Evolutionary conservation across 2,113 vertebrate genomes (phyloP).

Genomic region (Carassius auratus): DNA sequence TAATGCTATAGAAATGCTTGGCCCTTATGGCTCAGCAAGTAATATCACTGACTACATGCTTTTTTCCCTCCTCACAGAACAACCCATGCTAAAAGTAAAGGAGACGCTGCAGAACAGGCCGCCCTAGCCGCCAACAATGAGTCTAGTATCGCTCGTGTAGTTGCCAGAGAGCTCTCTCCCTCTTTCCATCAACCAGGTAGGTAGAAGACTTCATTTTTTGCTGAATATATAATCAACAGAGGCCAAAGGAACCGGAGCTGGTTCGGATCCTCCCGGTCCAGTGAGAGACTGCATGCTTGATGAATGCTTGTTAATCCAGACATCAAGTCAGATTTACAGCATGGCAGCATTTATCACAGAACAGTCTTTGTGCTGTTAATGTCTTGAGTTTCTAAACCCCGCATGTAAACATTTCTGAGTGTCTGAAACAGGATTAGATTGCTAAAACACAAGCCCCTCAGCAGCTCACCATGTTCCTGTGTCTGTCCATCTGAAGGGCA

Average conservation of each 20-base stretch:
- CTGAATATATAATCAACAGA: background rate
- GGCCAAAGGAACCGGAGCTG: background rate
- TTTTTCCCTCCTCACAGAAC: constrained; percentile 78
- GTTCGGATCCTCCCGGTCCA: background rate
- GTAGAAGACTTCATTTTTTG: constrained; percentile 15
- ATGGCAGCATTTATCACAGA: background rate
- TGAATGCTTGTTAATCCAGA: background rate
- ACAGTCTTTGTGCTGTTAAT: background rate
- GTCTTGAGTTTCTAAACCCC: background rate
- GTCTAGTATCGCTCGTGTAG: constrained; percentile 88
- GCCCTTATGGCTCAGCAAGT: too few species aligned
- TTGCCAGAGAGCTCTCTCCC: constrained; percentile 94
- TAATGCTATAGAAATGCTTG: too few species aligned
- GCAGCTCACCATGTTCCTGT: constrained; percentile 37
- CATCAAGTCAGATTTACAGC: background rate
- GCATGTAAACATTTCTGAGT: constrained; percentile 4
- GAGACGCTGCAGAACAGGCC: constrained; percentile 89
- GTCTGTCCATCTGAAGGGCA: constrained; percentile 1
- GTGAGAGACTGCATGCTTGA: background rate
- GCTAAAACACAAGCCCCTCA: background rate
- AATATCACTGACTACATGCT: background rate
- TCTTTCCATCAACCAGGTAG: constrained; percentile 98
- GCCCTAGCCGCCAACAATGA: constrained; percentile 89
- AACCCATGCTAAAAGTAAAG: constrained; percentile 90
- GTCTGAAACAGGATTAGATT: background rate